Evolutionary conservation across 2,113 vertebrate genomes (phyloP).

Genomic region (Sturnira hondurensis): DNA sequence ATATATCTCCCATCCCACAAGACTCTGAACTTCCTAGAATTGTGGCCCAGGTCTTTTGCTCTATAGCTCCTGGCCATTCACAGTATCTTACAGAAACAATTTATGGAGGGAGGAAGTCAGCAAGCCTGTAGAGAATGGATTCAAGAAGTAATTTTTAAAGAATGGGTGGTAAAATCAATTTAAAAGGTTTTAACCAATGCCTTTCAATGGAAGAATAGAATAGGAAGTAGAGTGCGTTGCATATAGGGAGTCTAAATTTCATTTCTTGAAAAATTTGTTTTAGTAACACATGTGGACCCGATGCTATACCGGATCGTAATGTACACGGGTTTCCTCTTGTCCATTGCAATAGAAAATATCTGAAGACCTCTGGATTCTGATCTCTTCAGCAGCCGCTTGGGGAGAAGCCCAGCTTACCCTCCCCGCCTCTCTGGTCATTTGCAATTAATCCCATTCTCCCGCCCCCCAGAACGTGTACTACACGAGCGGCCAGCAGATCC

Average conservation of each 20-base stretch:
- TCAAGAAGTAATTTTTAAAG: constrained; percentile 24
- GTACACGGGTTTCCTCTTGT: background rate
- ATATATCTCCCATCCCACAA: background rate
- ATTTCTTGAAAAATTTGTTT: background rate
- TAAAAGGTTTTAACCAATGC: background rate
- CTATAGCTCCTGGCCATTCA: background rate
- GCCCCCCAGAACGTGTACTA: constrained; percentile 94
- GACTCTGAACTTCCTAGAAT: background rate
- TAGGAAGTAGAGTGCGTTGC: background rate
- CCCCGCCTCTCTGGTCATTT: background rate
- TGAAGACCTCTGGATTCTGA: background rate
- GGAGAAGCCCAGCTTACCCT: background rate
- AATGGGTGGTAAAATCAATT: background rate
- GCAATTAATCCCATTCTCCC: background rate
- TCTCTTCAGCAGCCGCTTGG: background rate
- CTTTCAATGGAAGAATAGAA: constrained; percentile 26
- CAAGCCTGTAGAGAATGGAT: background rate
- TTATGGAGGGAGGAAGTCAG: background rate
- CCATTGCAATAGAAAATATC: background rate
- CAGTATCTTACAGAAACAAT: background rate
- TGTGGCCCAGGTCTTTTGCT: background rate
- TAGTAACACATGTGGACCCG: background rate
- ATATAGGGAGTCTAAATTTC: background rate
- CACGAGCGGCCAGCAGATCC: constrained; percentile 92
- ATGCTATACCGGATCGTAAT: background rate